phyloP scores from a whole-genome alignment of 2,888 invertebrate species.

The Strigamia crassipes region DNA sequence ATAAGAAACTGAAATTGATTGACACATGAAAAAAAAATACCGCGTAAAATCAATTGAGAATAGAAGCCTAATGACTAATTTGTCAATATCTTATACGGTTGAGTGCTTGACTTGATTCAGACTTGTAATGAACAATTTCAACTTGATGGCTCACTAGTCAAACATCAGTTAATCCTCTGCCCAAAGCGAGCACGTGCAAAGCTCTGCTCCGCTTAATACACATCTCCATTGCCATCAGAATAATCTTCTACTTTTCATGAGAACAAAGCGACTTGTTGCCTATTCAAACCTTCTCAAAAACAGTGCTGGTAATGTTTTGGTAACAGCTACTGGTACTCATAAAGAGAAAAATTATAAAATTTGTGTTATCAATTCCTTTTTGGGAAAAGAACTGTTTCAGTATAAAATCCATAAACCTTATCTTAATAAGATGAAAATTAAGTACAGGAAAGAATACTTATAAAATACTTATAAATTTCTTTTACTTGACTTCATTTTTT shows the following conservation, averaged over 20 bases:
- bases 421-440: background rate
- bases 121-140: slow-evolving; percentile 14
- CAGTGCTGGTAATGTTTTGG: background rate
- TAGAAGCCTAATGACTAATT: too few relatives aligned
- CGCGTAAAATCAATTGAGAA: too few relatives aligned
- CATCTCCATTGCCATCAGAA: background rate
- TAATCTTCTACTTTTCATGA: background rate
- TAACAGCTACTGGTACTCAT: background rate
- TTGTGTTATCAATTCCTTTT: background rate
- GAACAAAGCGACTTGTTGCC: slow-evolving; percentile 25
- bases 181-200: slow-evolving; percentile 29
- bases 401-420: background rate
- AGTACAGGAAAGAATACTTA: background rate
- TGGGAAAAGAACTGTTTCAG: background rate
- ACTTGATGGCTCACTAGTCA: slow-evolving; percentile 29
- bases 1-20: too few relatives aligned
- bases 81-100: too few relatives aligned
- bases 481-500: background rate
- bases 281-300: background rate
- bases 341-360: background rate
- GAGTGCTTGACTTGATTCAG: background rate
- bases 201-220: background rate
- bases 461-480: background rate
- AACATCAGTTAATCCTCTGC: slow-evolving; percentile 26
- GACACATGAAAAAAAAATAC: too few relatives aligned